These are phyloP conservation scores for Julus scanicus DNA, from an alignment of 2,888 invertebrate genomes.

Conservation along the genomic window DNA sequence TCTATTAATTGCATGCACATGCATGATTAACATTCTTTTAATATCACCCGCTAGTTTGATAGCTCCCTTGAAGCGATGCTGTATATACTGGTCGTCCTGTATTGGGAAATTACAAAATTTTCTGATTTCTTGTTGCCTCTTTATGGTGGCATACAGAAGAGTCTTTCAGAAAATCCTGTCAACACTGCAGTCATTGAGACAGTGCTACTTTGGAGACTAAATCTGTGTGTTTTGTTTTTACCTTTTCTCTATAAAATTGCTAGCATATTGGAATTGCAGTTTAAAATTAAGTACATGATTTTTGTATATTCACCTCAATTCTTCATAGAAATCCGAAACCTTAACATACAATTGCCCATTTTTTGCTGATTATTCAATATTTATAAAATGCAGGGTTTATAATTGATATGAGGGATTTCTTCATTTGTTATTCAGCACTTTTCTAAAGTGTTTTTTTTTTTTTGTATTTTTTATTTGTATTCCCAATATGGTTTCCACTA, in stretches of 20 bases:
- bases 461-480: too few relatives aligned
- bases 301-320: too few relatives aligned
- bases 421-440: conserved; percentile 5
- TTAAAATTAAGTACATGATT: too few relatives aligned
- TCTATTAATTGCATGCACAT: background rate
- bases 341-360: background rate
- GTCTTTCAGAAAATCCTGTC: background rate
- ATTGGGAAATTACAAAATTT: background rate
- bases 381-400: background rate
- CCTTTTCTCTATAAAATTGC: too few relatives aligned
- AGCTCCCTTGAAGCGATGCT: background rate
- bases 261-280: too few relatives aligned
- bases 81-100: background rate
- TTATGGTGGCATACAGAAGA: background rate
- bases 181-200: too few relatives aligned
- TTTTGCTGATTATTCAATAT: background rate
- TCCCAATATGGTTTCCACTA: background rate
- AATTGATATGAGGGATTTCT: background rate
- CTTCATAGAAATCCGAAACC: background rate
- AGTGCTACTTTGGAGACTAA: too few relatives aligned
- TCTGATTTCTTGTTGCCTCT: background rate
- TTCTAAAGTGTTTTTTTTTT: background rate
- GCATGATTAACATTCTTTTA: background rate
- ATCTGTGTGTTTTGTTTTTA: too few relatives aligned
- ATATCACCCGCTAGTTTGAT: background rate